Conservation (phyloP, 2,113 vertebrate genomes). For the Malurus alboscapulatus region DNA sequence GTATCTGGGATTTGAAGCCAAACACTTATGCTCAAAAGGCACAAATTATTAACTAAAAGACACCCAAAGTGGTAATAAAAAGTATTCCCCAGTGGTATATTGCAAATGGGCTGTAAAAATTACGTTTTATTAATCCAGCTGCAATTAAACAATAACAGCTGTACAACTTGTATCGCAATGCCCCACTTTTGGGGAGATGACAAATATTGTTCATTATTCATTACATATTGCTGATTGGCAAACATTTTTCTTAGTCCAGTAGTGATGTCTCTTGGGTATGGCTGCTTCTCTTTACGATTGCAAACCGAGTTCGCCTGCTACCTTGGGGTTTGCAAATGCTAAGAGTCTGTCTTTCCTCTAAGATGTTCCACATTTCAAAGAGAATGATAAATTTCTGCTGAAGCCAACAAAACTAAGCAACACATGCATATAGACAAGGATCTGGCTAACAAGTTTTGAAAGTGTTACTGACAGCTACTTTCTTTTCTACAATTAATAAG, state of each 20-base stretch:
- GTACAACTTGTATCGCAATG: slow-evolving; percentile 54
- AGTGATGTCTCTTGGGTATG: slow-evolving; percentile 56
- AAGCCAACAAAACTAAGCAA: slow-evolving; percentile 53
- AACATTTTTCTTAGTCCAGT: slow-evolving; percentile 47
- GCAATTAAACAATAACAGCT: slow-evolving; percentile 73
- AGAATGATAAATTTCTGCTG: slow-evolving; percentile 64
- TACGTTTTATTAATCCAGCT: slow-evolving; percentile 76
- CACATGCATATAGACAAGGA: background rate
- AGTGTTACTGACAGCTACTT: slow-evolving; percentile 1
- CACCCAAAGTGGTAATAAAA: slow-evolving; percentile 74
- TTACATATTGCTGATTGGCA: slow-evolving; percentile 62
- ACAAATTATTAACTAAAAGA: slow-evolving; percentile 76
- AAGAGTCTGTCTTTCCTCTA: slow-evolving; percentile 23
- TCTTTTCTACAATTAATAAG: background rate
- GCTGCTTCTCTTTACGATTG: slow-evolving; percentile 72
- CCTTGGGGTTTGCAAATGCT: slow-evolving; percentile 57
- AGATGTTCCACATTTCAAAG: slow-evolving; percentile 71
- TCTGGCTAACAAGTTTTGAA: slow-evolving; percentile 18
- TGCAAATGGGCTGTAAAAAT: slow-evolving; percentile 72
- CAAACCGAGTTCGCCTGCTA: slow-evolving; percentile 69
- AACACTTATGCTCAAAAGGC: slow-evolving; percentile 72
- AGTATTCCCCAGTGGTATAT: slow-evolving; percentile 51
- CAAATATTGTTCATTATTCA: slow-evolving; percentile 75
- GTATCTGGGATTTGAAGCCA: slow-evolving; percentile 73
- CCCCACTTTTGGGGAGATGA: slow-evolving; percentile 41